Conservation (phyloP, 64 coral and sea anemone genomes). For the Porites lutea region DNA sequence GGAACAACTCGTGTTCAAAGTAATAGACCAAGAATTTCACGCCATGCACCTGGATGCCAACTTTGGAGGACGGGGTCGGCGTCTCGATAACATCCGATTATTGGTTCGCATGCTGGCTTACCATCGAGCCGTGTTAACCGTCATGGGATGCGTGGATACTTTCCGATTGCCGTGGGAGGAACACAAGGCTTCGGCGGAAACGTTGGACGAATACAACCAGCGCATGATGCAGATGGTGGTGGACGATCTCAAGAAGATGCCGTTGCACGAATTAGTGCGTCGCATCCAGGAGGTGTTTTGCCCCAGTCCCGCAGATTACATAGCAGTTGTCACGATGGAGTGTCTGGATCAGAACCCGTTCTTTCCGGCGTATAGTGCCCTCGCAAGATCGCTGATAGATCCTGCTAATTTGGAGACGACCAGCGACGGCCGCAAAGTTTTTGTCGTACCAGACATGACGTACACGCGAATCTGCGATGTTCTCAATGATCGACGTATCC, state of each 20-base stretch:
- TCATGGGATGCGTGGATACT: neutral
- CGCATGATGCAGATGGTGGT: neutral
- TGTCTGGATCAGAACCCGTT: neutral
- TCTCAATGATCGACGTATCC: neutral
- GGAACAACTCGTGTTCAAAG: neutral
- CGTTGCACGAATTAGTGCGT: neutral
- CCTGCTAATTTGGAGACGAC: neutral
- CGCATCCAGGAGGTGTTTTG: neutral
- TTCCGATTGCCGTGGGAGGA: neutral
- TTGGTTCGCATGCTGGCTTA: neutral
- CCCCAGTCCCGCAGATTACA: conserved; percentile 2
- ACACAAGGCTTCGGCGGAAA: neutral
- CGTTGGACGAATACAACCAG: neutral
- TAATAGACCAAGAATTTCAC: neutral
- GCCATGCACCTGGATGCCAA: conserved; percentile 1
- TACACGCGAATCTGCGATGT: neutral
- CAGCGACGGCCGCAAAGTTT: neutral
- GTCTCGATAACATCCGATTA: neutral
- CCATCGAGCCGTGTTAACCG: neutral
- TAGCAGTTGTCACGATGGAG: neutral
- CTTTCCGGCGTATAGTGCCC: neutral
- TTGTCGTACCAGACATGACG: neutral
- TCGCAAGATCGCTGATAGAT: neutral
- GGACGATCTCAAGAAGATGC: neutral
- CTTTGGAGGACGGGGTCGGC: neutral